These are phyloP conservation scores for Penaeus japonicus DNA, from an alignment of 1,140 invertebrate genomes.

Conservation along the genomic window DNA sequence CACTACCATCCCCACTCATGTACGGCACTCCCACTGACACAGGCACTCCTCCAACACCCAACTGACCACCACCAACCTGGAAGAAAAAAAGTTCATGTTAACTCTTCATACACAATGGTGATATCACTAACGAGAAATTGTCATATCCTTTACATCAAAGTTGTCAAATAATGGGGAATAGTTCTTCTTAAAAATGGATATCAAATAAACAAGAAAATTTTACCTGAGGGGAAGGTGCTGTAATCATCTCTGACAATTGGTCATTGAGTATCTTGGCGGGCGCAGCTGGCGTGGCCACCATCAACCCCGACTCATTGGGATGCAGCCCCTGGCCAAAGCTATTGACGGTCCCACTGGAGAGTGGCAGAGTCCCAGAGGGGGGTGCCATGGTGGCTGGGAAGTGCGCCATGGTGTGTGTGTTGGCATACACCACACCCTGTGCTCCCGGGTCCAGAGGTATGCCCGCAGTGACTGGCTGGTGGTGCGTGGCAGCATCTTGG, in stretches of 20 bases:
- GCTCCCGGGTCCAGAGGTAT: conserved; percentile 38
- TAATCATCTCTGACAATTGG: conserved; percentile 54
- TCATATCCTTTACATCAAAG: neutral
- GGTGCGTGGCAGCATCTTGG: conserved; percentile 34
- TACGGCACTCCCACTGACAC: conserved; percentile 48
- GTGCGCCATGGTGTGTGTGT: conserved; percentile 54
- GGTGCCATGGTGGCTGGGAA: conserved; percentile 47
- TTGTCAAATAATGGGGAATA: neutral
- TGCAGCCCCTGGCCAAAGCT: conserved; percentile 46
- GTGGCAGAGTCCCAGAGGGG: conserved; percentile 45
- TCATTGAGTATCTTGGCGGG: conserved; percentile 57
- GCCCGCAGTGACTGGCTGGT: conserved; percentile 25
- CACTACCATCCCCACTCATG: conserved; percentile 41
- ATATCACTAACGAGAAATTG: neutral
- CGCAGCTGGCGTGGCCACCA: conserved; percentile 56
- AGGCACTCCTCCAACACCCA: conserved; percentile 45
- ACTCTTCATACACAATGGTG: neutral
- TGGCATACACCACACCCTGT: conserved; percentile 54
- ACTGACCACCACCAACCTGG: conserved; percentile 47
- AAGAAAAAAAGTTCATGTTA: neutral
- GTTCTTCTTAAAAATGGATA: neutral
- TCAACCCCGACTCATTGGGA: conserved; percentile 46
- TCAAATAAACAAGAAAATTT: neutral
- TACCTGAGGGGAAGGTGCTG: conserved; percentile 52
- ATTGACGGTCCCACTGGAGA: conserved; percentile 41